These are phyloP conservation scores for Drosophila sproati DNA, from an alignment of 1,140 invertebrate genomes.

Conservation along the genomic window DNA sequence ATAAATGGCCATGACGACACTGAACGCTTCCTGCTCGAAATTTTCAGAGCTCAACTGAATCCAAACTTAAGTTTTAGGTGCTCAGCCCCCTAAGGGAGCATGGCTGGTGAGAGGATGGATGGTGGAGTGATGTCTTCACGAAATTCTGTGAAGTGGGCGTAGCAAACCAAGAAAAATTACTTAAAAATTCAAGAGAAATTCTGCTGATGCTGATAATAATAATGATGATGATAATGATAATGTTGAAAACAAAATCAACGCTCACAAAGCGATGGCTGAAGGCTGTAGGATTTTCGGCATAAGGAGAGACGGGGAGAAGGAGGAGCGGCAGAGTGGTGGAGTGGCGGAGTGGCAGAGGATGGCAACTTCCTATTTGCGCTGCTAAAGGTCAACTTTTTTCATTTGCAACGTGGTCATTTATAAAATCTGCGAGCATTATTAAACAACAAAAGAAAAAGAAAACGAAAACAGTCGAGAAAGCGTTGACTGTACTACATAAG, in stretches of 20 bases:
- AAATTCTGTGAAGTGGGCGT: slow-evolving; percentile 48
- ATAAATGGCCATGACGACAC: slow-evolving; percentile 57
- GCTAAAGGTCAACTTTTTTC: slow-evolving; percentile 75
- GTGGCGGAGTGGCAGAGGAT: slow-evolving; percentile 1
- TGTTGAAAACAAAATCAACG: slow-evolving; percentile 67
- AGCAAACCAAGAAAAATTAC: slow-evolving; percentile 60
- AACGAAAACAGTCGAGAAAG: slow-evolving; percentile 6
- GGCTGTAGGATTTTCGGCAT: slow-evolving; percentile 15
- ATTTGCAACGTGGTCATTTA: slow-evolving; percentile 69
- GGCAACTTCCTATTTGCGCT: slow-evolving; percentile 48
- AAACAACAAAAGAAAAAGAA: slow-evolving; percentile 47
- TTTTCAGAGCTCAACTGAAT: slow-evolving; percentile 46
- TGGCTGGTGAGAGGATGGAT: neutral
- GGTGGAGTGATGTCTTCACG: neutral
- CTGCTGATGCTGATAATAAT: slow-evolving; percentile 34
- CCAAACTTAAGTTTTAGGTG: slow-evolving; percentile 27
- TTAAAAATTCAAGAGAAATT: slow-evolving; percentile 72
- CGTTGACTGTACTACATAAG: slow-evolving; percentile 28
- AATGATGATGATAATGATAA: slow-evolving; percentile 27
- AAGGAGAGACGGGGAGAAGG: neutral
- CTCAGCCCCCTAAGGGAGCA: neutral
- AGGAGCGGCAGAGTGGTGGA: neutral
- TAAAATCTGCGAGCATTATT: slow-evolving; percentile 55
- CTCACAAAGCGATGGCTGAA: slow-evolving; percentile 52
- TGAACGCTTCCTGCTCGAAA: slow-evolving; percentile 23